phyloP scores from a whole-genome alignment of 1,140 invertebrate genomes.

The Stegodyphus mimosarum region DNA sequence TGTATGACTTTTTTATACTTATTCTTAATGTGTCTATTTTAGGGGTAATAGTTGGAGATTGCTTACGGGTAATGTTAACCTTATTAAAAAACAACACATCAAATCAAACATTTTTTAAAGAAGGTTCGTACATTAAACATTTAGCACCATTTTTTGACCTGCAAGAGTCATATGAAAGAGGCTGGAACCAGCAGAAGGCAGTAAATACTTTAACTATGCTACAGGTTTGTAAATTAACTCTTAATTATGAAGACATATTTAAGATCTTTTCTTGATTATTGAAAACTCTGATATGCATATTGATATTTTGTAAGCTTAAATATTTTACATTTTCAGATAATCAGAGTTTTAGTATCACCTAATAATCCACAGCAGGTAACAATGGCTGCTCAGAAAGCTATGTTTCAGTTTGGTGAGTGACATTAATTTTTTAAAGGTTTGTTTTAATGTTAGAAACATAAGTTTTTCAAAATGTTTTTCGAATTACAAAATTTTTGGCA shows the following conservation, averaged over 20 bases:
- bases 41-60: constrained; percentile 97
- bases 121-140: constrained; percentile 92
- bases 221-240: constrained; percentile 71
- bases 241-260: background rate
- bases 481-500: too few species aligned
- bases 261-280: background rate
- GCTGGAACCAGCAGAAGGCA: constrained; percentile 95
- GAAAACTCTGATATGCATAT: background rate
- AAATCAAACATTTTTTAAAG: constrained; percentile 99
- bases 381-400: constrained; percentile 86
- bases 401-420: constrained; percentile 80
- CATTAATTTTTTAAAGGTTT: background rate
- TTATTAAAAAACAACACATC: constrained; percentile 94
- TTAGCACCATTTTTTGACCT: constrained; percentile 86
- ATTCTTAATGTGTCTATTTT: background rate
- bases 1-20: too few species aligned
- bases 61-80: constrained; percentile 93
- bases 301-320: background rate
- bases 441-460: background rate
- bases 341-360: constrained; percentile 89
- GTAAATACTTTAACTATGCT: constrained; percentile 93
- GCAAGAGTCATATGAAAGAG: constrained; percentile 74
- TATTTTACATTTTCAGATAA: constrained; percentile 71
- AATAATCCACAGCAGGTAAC: constrained; percentile 83
- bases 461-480: background rate